phyloP scores from a whole-genome alignment of 1,140 invertebrate genomes.

The Drosophila biarmipes region DNA sequence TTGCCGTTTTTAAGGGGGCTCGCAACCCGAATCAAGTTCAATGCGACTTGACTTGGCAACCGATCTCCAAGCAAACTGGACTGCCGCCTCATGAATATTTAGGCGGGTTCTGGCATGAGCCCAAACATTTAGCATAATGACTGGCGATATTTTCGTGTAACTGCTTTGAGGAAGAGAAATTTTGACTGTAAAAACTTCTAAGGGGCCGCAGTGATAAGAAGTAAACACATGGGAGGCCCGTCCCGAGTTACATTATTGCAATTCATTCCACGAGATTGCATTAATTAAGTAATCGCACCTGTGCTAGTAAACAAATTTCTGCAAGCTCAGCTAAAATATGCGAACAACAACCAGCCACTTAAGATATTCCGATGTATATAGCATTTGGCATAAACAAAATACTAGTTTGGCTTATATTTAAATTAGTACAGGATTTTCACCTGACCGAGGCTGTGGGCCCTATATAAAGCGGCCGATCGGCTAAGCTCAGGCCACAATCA shows the following conservation, averaged over 20 bases:
- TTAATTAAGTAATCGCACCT: conserved; percentile 59
- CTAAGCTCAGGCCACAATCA: conserved; percentile 44
- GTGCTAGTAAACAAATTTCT: conserved; percentile 74
- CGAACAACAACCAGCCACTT: conserved; percentile 54
- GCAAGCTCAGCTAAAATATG: conserved; percentile 61
- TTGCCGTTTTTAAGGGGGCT: conserved; percentile 66
- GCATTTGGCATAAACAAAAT: conserved; percentile 80
- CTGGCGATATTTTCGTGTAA: conserved; percentile 28
- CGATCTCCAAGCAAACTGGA: conserved; percentile 40
- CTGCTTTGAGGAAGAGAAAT: conserved; percentile 18
- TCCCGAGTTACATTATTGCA: conserved; percentile 22
- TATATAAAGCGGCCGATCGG: conserved; percentile 65
- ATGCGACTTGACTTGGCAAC: conserved; percentile 52
- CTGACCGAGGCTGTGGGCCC: conserved; percentile 49
- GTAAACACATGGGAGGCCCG: conserved; percentile 4
- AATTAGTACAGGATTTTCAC: conserved; percentile 80
- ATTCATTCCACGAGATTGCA: conserved; percentile 28
- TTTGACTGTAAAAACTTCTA: conserved; percentile 14
- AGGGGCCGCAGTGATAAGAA: conserved; percentile 5
- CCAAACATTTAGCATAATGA: conserved; percentile 55
- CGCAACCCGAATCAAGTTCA: conserved; percentile 62
- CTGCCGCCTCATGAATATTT: conserved; percentile 65
- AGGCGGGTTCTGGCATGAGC: conserved; percentile 25
- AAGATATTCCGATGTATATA: conserved; percentile 55
- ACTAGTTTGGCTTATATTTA: conserved; percentile 83